Conservation (phyloP, 2,797 vertebrate genomes). For the Sebastiscus tertius region DNA sequence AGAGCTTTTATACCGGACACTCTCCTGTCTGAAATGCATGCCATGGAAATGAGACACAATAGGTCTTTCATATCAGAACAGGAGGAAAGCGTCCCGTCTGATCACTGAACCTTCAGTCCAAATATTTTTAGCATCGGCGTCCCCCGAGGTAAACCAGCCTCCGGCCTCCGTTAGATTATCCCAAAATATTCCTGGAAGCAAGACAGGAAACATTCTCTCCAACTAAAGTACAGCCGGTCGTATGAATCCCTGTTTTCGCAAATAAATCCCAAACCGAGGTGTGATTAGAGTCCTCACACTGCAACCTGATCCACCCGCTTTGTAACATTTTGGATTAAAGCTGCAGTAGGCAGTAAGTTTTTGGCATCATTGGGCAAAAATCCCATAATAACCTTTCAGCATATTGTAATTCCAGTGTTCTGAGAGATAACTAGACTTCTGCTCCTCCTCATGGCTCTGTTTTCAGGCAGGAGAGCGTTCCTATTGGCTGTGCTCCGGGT, state of each 20-base stretch:
- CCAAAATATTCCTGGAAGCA: neutral
- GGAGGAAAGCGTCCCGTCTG: neutral
- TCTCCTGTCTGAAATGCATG: neutral
- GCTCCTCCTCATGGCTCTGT: too few relatives aligned
- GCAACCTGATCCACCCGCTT: too few relatives aligned
- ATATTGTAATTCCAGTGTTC: too few relatives aligned
- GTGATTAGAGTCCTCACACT: too few relatives aligned
- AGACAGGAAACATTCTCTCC: neutral
- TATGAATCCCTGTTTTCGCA: neutral
- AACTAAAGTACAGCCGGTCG: too few relatives aligned
- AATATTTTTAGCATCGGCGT: slow-evolving; percentile 29
- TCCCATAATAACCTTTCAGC: too few relatives aligned
- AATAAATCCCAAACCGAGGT: neutral
- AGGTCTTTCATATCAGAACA: neutral
- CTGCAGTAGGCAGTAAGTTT: too few relatives aligned
- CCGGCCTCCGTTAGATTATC: neutral
- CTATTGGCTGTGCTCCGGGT: too few relatives aligned
- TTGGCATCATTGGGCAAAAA: too few relatives aligned
- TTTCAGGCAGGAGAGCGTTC: too few relatives aligned
- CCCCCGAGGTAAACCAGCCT: neutral
- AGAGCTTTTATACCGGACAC: neutral
- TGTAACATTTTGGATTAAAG: too few relatives aligned
- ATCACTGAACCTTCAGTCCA: slow-evolving; percentile 8
- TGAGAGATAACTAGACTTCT: too few relatives aligned
- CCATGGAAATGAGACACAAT: neutral